Evolutionary conservation across 2,888 invertebrate species (phyloP), one percentile per base, ranked within the genome.

Genomic region (Smittia sp.): DNA sequence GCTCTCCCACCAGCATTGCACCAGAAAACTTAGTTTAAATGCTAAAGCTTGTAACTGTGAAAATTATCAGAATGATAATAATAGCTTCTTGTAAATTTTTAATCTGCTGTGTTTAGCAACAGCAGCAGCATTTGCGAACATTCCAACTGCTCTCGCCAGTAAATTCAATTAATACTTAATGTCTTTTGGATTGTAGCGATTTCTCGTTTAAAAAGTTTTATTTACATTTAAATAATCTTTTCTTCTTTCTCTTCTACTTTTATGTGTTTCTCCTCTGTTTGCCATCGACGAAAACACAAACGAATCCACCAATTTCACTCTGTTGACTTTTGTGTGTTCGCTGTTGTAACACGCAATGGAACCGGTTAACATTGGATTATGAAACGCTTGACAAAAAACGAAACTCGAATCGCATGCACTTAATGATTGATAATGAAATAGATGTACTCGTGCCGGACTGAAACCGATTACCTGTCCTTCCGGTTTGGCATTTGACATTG

Each of bases 381-480:
- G 62, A 72, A 72, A 72, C 22, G 41, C 27, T 11, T 22, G 3
- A 11, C 18, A 4, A 4, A 58, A 58, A 58, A 58, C 58, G 9
- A 58, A 20, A 58, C 58, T 22, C 58, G 58, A 58, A 18, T 58
- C 22, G 46, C 15, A n/a, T 46, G 15, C 18, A 22, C 22, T 63
- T n/a, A 63, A 46, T 46, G 68, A 13, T 38, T 32, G 54, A 70
- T 70, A 73, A 58, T 58, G 58, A 58, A 58, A 58, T 88, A 91
- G 91, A 90, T 94, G 94, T 90, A 94, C 93, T 88, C 92, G 90
- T 87, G 92, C 93, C 87, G 93, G 93, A 88, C 90, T 94, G 88
- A 93, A 93, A 91, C 92, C 93, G 89, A 93, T 96, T 88, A 93
- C 93, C 86, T 96, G 96, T 87, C 95, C 96, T 84, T 93, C 93